Evolutionary conservation across 2,797 vertebrate species (phyloP).

Genomic region (Propithecus deckenii): DNA sequence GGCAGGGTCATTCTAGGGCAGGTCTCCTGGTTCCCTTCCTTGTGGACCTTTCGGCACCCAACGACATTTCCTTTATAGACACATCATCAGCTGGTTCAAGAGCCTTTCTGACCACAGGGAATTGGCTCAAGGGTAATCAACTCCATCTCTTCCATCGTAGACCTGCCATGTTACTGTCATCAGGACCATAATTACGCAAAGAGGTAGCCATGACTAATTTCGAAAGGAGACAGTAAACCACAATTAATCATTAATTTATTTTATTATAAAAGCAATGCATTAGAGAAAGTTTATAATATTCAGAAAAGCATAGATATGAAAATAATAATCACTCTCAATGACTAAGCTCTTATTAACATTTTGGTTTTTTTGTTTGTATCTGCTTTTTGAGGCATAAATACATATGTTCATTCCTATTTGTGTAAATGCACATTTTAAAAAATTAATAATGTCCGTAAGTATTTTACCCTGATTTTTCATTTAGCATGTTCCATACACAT

Average conservation of each 20-base stretch:
- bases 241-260: background rate
- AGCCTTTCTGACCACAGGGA: background rate
- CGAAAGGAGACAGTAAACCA: background rate
- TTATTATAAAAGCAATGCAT: background rate
- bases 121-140: background rate
- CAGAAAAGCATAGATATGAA: background rate
- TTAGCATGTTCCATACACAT: fast-evolving
- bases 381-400: background rate
- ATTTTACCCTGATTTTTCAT: background rate
- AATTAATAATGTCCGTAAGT: background rate
- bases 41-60: background rate
- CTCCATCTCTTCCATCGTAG: background rate
- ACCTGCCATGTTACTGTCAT: background rate
- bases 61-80: background rate
- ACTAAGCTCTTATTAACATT: background rate
- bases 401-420: background rate
- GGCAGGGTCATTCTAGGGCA: fast-evolving
- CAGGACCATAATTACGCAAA: background rate
- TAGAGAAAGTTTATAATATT: background rate
- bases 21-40: background rate
- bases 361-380: background rate
- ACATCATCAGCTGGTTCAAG: background rate
- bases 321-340: background rate
- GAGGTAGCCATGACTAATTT: background rate
- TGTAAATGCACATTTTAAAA: background rate